Conservation (phyloP, 2,113 vertebrate genomes). For the Varanus salvator region DNA sequence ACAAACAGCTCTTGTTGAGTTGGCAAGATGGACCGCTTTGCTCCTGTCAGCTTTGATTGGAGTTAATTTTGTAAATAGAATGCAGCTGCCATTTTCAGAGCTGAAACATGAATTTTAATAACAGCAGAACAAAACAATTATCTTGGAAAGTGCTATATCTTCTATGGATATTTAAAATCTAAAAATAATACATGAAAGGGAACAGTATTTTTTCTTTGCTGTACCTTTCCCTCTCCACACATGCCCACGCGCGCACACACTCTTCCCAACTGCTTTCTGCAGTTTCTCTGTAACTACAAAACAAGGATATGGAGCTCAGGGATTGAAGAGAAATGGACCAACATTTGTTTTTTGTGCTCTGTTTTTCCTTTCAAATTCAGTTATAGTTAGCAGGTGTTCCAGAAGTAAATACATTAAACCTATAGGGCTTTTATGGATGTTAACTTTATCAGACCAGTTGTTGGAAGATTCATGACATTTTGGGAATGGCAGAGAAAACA, state of each 20-base stretch:
- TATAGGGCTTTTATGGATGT: not conserved
- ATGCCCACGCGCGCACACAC: not conserved
- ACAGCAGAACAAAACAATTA: conserved; percentile 1
- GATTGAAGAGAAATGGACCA: conserved; percentile 3
- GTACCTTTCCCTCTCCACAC: not conserved
- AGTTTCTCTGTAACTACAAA: conserved; percentile 22
- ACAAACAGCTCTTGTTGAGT: conserved; percentile 70
- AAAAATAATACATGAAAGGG: conserved; percentile 28
- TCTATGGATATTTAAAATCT: not conserved
- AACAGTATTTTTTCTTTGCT: not conserved
- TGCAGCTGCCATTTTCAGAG: conserved; percentile 74
- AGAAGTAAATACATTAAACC: not conserved
- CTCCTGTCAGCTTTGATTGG: conserved; percentile 72
- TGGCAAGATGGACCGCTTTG: conserved; percentile 56
- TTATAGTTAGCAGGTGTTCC: conserved; percentile 13
- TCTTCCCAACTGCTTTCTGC: not conserved
- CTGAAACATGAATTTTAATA: conserved; percentile 69
- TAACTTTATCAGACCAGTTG: not conserved
- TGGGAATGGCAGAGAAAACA: not conserved
- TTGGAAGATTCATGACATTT: conserved; percentile 24
- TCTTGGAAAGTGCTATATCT: conserved; percentile 24
- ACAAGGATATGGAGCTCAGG: not conserved
- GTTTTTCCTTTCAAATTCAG: conserved; percentile 19
- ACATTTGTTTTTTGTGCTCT: not conserved
- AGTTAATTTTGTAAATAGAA: conserved; percentile 67